Base-by-base conservation (phyloP, 2,888 invertebrate genomes). In the Acleris emargana region DNA sequence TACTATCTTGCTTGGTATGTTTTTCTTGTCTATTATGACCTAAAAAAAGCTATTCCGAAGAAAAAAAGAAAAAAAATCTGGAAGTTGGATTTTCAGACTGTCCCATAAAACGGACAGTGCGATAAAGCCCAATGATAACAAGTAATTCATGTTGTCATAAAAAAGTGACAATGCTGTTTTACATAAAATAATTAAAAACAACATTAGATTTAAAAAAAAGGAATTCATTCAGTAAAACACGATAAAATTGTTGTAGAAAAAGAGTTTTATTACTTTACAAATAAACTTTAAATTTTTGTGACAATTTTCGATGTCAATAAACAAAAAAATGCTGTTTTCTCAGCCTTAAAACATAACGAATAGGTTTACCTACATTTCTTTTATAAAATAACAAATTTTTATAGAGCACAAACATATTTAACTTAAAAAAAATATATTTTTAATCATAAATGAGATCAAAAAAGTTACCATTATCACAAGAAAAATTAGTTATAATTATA, bases 61-160 rank as follows among this genome's bases (percentile, higher is more conserved):
- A 20, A 54, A 54, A 42, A 54, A 54, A 18, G 5, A 54, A 2
- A 54, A 18, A 42, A 16, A 9, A 11, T 38, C 17, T 54, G 54
- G 5, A 54, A 54, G 18, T 54, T 42, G 54, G 54, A 11, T 54
- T 54, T 28, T 28, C 25, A 28, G 25, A 28, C 25, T 28, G 25
- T 54, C 54, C 45, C 22, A 28, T 57, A 25, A 47, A 57, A 45
- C 54, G 54, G 54, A 17, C 54, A 38, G 17, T 54, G 54, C 54
- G 17, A 22, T 13, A 11, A 38, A 54, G 42, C 5, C 16, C 11
- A 54, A 18, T 11, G 11, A 38, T 38, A 5, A 20, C 17, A 20
- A 42, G 42, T 3, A 18, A 9, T 32, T 18, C 11, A 4, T 13
- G 42, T 42, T 13, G 54, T 54, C 54, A 17, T 54, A 42, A 54